Evolutionary conservation across 2,113 vertebrate genomes (phyloP), one percentile per base, ranked within the genome.

Genomic region (Charadrius vociferus): DNA sequence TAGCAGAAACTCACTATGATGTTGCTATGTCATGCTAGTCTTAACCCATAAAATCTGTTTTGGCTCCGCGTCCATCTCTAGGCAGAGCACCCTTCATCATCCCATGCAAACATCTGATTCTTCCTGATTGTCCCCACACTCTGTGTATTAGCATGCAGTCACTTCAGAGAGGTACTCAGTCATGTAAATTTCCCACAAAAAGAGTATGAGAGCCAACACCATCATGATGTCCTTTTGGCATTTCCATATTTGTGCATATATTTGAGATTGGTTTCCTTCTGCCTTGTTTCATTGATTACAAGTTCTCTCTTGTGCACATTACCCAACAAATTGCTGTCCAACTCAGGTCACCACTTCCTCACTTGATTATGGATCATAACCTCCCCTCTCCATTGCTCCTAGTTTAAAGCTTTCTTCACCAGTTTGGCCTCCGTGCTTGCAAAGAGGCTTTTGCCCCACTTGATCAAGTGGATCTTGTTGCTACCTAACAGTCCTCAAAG

Each of bases 1-100:
- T 62, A 58, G 27, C 34, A 39, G 37, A 85, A 86, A 62, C 6
- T 6, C 21, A 23, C 4, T 3, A 16, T 53, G 23, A 9, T 45
- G 39, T 27, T 66, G 11, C 12, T 20, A 32, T 41, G 6, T 47
- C 56, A 37, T 0, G 0, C 14, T 59, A 53, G 26, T 39, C 43
- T 67, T 63, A 63, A 81, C 4, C 23, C 3, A 18, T 55, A 78
- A 63, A 62, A 68, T 45, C 23, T 24, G 6, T n/a, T 77, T 74
- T 39, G 37, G 3, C 3, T 61, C 50, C 34, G 30, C 5, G 52
- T 71, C 37, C 36, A 45, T 39, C 14, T 3, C 3, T 32, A 21
- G 29, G 30, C 8, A 68, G 30, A 59, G 10, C 12, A 49, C 13
- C 27, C 24, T 58, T 29, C 6, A 39, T 58, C 5, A n/a, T 58